Evolutionary conservation across 2,113 vertebrate genomes (phyloP).

Genomic region (Bucco capensis): DNA sequence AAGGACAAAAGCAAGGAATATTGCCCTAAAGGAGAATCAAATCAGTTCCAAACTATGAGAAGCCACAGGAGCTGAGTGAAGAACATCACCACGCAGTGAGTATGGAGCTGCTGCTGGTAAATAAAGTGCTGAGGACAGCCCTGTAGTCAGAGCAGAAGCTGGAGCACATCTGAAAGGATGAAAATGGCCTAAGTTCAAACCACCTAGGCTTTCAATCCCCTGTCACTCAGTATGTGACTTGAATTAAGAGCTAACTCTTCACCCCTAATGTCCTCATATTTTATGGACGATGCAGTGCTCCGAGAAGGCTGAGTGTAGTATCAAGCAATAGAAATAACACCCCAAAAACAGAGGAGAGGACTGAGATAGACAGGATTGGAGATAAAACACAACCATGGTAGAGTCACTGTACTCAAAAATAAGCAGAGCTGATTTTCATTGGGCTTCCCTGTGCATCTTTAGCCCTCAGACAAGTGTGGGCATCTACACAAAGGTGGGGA

Average conservation of each 20-base stretch:
- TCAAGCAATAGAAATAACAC: background rate
- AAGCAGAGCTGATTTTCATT: slow-evolving; percentile 22
- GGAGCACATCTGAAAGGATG: slow-evolving; percentile 25
- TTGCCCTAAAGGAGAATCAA: background rate
- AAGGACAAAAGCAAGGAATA: background rate
- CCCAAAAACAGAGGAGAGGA: background rate
- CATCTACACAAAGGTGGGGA: background rate
- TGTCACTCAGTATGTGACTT: slow-evolving; percentile 22
- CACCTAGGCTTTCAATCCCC: background rate
- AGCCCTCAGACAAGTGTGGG: background rate
- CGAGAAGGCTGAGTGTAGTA: background rate
- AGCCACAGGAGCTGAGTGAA: background rate
- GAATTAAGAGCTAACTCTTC: slow-evolving; percentile 53
- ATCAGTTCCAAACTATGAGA: slow-evolving; percentile 12
- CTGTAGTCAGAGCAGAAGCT: background rate
- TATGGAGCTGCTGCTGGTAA: background rate
- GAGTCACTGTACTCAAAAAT: slow-evolving; percentile 39
- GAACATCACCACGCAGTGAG: background rate
- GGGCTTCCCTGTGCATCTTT: background rate
- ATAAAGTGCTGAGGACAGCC: slow-evolving; percentile 18
- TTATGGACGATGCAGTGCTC: slow-evolving; percentile 50
- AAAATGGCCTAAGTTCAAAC: slow-evolving; percentile 43
- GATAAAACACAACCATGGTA: slow-evolving; percentile 21
- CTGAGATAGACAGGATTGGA: slow-evolving; percentile 3
- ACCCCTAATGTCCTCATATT: slow-evolving; percentile 15